Evolutionary conservation across 1,140 invertebrate genomes (phyloP).

Genomic region (Leptopilina clavipes): DNA sequence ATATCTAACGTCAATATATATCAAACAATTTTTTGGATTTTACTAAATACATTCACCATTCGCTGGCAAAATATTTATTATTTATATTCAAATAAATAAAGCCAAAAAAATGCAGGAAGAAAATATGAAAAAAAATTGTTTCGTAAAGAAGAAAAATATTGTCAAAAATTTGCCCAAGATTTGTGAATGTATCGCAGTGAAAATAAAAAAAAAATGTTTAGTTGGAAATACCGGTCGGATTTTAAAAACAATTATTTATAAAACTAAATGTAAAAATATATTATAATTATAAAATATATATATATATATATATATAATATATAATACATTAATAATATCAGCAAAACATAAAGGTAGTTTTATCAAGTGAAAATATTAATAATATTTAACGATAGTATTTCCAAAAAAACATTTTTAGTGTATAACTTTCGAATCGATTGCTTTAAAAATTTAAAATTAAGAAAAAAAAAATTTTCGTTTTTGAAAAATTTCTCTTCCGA

Average conservation of each 20-base stretch:
- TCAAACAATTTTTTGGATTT: slow-evolving; percentile 6
- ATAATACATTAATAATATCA: no score
- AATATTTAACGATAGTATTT: neutral
- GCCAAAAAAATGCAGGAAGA: neutral
- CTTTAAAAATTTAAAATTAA: neutral
- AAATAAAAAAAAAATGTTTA: no score
- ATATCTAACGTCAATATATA: slow-evolving; percentile 25
- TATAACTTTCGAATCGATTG: slow-evolving; percentile 6
- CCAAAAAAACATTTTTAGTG: neutral
- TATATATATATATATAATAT: no score
- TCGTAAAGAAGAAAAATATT: no score
- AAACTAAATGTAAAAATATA: no score
- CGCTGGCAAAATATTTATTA: neutral
- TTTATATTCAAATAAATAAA: no score
- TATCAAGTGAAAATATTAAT: neutral
- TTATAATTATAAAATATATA: no score
- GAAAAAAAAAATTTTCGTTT: no score
- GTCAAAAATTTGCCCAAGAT: neutral
- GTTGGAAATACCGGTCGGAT: neutral
- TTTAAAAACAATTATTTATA: neutral
- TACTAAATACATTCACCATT: neutral
- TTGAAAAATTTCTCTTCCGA: no score
- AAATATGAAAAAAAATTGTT: neutral
- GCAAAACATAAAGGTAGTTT: neutral
- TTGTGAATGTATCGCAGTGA: neutral